A percentile compares a stretch with the other conserved stretches of the same genome.
Evolutionary conservation across 2,113 vertebrate species (phyloP).

Genomic region (Pteruthius melanotis): DNA sequence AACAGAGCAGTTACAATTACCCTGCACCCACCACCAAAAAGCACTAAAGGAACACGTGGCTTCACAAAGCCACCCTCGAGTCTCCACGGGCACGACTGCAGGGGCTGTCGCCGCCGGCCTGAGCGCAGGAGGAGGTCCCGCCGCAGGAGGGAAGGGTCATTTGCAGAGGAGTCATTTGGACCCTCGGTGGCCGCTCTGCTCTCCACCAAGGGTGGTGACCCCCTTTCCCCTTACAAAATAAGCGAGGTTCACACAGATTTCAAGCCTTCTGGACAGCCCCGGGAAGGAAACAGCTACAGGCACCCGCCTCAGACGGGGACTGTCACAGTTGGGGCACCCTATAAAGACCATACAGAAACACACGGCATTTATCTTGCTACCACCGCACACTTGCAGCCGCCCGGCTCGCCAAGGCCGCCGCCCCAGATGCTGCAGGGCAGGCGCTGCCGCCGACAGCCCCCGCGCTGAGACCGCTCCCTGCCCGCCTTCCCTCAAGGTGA

Average conservation of each 20-base stretch:
- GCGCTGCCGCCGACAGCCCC: background rate
- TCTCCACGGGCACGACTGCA: accelerated
- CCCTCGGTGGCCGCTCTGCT: background rate
- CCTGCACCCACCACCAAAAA: accelerated
- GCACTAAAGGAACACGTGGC: background rate
- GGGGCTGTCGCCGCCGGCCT: background rate
- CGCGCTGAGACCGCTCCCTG: background rate
- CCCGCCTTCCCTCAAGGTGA: background rate
- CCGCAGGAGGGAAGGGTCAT: background rate
- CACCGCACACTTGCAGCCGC: background rate
- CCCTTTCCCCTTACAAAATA: background rate
- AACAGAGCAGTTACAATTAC: background rate
- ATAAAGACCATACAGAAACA: background rate
- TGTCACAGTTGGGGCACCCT: background rate
- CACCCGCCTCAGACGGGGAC: background rate
- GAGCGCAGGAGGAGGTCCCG: background rate
- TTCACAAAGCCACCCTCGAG: background rate
- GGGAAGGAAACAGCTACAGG: background rate
- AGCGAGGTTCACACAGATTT: background rate
- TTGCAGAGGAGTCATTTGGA: background rate
- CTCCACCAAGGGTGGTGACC: background rate
- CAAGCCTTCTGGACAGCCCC: background rate
- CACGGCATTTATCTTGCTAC: accelerated
- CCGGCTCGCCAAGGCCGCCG: background rate
- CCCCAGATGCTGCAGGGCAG: background rate